Evolutionary conservation across 2,113 vertebrate genomes (phyloP).

Genomic region (Plecturocebus donacophilus): DNA sequence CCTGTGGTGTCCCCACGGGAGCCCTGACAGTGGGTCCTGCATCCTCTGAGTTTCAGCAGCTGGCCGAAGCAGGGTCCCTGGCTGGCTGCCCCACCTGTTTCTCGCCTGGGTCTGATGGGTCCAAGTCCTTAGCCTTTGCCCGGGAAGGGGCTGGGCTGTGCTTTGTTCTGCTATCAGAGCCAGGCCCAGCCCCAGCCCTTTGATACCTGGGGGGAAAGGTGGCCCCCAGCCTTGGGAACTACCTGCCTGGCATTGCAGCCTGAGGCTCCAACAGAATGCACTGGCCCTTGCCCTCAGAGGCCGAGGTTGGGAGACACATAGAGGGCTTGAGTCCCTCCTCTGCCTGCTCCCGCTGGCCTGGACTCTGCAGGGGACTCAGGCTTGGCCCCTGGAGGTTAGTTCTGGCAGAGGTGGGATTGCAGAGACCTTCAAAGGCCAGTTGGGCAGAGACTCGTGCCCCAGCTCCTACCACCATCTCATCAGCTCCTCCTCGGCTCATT

Average conservation of each 20-base stretch:
- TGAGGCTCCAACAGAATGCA: background rate
- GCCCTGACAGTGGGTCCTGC: background rate
- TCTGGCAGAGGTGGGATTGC: background rate
- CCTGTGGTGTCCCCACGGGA: background rate
- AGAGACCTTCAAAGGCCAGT: background rate
- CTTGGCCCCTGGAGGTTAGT: background rate
- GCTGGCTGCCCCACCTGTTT: background rate
- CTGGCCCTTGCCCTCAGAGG: background rate
- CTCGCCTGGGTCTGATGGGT: background rate
- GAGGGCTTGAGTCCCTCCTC: background rate
- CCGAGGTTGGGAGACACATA: background rate
- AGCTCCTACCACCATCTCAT: background rate
- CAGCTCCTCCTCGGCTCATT: background rate
- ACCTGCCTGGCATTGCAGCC: background rate
- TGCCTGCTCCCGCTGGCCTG: background rate
- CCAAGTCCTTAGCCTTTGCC: constrained; percentile 53
- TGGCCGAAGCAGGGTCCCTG: background rate
- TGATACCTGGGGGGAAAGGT: constrained; percentile 10
- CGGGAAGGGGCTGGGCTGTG: background rate
- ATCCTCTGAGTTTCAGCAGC: background rate
- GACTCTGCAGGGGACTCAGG: background rate
- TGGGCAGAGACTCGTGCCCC: background rate
- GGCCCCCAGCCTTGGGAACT: background rate
- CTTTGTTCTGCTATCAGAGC: constrained; percentile 38
- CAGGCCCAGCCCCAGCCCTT: constrained; percentile 49